phyloP scores from a whole-genome alignment of 2,797 vertebrate species.

The Poecilia velifera region DNA sequence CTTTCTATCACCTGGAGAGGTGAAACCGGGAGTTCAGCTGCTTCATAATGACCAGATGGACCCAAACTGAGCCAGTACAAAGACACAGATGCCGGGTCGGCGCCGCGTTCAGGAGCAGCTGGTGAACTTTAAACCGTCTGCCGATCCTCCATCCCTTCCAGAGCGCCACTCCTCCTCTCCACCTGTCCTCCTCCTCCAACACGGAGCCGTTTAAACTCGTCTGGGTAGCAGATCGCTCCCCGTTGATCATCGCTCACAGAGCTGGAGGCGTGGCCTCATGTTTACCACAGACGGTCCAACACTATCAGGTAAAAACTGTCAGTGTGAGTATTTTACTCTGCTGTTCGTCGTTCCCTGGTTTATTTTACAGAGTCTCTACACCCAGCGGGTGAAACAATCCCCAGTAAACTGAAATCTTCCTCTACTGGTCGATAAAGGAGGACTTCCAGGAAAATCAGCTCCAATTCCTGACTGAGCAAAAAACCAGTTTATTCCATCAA shows the following conservation, averaged over 20 bases:
- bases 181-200: slow-evolving; percentile 5
- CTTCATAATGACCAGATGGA: slow-evolving; percentile 65
- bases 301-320: not conserved
- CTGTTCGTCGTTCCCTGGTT: not conserved
- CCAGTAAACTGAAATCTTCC: not conserved
- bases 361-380: not conserved
- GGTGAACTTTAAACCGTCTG: slow-evolving; percentile 30
- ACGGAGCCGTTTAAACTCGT: not conserved
- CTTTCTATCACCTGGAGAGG: slow-evolving; percentile 59
- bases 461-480: no score
- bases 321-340: not conserved
- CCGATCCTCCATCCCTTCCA: slow-evolving; percentile 7
- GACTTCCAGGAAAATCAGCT: no score
- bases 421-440: not conserved
- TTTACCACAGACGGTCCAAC: not conserved
- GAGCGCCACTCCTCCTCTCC: slow-evolving; percentile 16
- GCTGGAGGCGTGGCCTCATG: not conserved
- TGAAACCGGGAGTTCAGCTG: slow-evolving; percentile 34
- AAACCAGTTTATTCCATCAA: not conserved
- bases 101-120: slow-evolving; percentile 43
- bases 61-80: slow-evolving; percentile 29
- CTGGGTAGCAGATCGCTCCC: not conserved
- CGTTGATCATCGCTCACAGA: not conserved
- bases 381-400: not conserved
- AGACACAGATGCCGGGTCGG: slow-evolving; percentile 43